Evolutionary conservation across 2,113 vertebrate genomes (phyloP).

Genomic region (Rattus rattus): DNA sequence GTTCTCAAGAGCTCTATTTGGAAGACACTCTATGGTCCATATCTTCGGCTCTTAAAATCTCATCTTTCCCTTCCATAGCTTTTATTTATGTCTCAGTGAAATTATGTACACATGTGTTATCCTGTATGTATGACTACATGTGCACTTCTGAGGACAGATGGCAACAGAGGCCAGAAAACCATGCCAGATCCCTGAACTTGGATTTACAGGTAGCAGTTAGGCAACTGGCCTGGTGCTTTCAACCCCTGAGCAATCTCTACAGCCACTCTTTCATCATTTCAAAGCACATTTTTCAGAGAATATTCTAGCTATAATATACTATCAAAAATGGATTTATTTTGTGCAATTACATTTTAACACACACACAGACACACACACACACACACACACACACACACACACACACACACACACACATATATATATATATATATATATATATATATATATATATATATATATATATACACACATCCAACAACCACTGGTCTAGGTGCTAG

Average conservation of each 20-base stretch:
- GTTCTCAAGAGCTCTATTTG: neutral
- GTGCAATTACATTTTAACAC: neutral
- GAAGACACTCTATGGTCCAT: too few relatives aligned
- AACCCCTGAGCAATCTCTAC: neutral
- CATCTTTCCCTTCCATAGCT: too few relatives aligned
- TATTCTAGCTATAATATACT: neutral
- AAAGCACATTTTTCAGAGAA: neutral
- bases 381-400: too few relatives aligned
- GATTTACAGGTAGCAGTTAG: too few relatives aligned
- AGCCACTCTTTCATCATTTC: neutral
- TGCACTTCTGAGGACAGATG: too few relatives aligned
- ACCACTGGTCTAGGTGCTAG: neutral
- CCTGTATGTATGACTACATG: neutral
- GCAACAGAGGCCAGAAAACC: neutral
- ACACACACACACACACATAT: too few relatives aligned
- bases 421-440: too few relatives aligned
- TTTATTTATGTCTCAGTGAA: neutral
- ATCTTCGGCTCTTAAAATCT: neutral
- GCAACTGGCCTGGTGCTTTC: neutral
- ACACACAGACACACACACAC: too few relatives aligned
- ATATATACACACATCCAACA: neutral
- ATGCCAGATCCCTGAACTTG: neutral
- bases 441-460: too few relatives aligned
- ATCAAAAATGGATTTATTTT: neutral
- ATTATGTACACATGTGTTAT: neutral